These are phyloP conservation scores for Actias luna DNA, from an alignment of 2,888 invertebrate species.

Conservation along the genomic window DNA sequence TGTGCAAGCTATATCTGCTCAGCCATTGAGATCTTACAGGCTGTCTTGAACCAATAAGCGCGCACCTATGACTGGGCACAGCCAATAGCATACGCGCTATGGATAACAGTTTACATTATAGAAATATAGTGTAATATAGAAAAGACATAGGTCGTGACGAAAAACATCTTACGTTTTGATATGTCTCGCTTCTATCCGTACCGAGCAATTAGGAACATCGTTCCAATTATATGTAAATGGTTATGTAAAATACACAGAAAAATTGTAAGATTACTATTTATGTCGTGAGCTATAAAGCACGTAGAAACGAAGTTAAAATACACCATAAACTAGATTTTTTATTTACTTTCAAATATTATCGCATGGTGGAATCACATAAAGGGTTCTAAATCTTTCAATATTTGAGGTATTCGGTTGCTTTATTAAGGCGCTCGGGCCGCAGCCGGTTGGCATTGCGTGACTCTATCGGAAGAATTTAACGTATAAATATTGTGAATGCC, in stretches of 20 bases:
- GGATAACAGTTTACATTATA: too few relatives aligned
- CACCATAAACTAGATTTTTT: neutral
- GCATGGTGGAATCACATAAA: constrained; percentile 32
- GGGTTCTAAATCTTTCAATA: constrained; percentile 27
- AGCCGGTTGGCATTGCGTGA: constrained; percentile 18
- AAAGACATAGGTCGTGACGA: too few relatives aligned
- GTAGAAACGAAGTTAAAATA: constrained; percentile 5
- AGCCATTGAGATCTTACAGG: too few relatives aligned
- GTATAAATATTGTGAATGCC: constrained; percentile 3
- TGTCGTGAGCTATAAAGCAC: neutral
- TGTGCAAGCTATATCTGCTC: too few relatives aligned
- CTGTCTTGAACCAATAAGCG: too few relatives aligned
- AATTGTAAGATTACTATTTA: neutral
- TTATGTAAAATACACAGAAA: neutral
- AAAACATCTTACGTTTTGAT: too few relatives aligned
- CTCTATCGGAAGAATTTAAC: constrained; percentile 10
- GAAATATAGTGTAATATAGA: too few relatives aligned
- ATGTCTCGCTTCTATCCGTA: too few relatives aligned
- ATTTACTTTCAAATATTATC: constrained; percentile 19
- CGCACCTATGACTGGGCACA: too few relatives aligned
- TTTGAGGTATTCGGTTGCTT: constrained; percentile 23
- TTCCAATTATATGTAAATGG: too few relatives aligned
- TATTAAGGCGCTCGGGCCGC: constrained; percentile 18
- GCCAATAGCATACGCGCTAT: too few relatives aligned
- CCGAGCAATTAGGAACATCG: too few relatives aligned